Evolutionary conservation across 2,888 invertebrate species (phyloP).

Genomic region (Hemicrepidius hirtus): DNA sequence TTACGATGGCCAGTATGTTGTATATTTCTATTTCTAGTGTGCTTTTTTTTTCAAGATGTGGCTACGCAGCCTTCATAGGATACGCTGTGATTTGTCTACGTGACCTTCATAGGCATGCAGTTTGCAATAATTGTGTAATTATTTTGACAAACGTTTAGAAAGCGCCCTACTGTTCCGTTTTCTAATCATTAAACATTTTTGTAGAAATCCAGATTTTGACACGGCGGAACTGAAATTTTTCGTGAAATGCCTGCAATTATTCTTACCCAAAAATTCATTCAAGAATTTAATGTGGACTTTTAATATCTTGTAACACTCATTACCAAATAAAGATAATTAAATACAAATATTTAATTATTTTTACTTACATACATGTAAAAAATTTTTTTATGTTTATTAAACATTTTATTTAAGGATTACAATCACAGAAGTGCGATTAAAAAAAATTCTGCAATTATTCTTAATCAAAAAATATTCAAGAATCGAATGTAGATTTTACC

Average conservation of each 20-base stretch:
- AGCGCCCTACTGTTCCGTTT: conserved; percentile 7
- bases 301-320: too few species aligned
- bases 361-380: too few species aligned
- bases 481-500: too few species aligned
- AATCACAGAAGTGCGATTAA: too few species aligned
- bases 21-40: conserved; percentile 52
- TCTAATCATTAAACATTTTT: background rate
- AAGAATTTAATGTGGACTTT: too few species aligned
- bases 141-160: background rate
- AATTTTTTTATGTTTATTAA: too few species aligned
- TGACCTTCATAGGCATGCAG: conserved; percentile 15
- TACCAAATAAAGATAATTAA: too few species aligned
- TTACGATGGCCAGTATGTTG: conserved; percentile 65
- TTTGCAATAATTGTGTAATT: conserved; percentile 7
- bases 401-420: too few species aligned
- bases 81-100: conserved; percentile 32
- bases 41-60: conserved; percentile 39
- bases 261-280: too few species aligned
- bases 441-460: background rate
- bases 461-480: too few species aligned
- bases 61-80: conserved; percentile 18
- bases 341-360: too few species aligned
- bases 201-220: background rate
- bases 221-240: background rate
- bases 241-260: background rate